These are phyloP conservation scores for Coleophora flavipennella DNA, from an alignment of 2,888 invertebrate species.

Conservation along the genomic window DNA sequence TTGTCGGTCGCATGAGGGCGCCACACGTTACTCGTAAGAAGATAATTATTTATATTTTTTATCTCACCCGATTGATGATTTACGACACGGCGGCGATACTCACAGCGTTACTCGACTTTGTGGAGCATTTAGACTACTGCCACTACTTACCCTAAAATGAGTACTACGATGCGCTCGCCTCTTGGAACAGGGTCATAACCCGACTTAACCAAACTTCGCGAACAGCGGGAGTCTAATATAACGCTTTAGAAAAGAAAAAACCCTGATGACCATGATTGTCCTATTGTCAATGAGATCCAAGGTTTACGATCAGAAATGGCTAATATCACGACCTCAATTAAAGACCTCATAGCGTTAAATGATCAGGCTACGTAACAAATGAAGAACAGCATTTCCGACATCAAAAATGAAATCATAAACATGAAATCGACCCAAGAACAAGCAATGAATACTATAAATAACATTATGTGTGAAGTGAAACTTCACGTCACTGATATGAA, in stretches of 20 bases:
- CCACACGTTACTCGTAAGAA: too few species aligned
- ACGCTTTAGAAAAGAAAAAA: conserved; percentile 5
- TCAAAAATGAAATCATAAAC: conserved; percentile 11
- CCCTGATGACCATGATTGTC: conserved; percentile 2
- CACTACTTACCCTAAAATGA: background rate
- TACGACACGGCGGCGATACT: too few species aligned
- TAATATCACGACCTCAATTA: conserved; percentile 1
- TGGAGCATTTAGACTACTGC: background rate
- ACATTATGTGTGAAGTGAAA: conserved; percentile 5
- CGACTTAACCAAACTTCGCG: conserved; percentile 4
- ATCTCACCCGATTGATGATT: too few species aligned
- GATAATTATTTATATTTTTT: too few species aligned
- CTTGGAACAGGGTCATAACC: conserved; percentile 3
- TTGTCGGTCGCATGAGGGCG: too few species aligned
- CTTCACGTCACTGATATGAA: conserved; percentile 5
- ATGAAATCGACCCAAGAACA: conserved; percentile 9
- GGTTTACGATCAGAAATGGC: conserved; percentile 2
- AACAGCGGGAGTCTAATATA: background rate
- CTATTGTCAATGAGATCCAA: background rate
- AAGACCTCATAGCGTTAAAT: conserved; percentile 5
- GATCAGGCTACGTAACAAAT: conserved; percentile 10
- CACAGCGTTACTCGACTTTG: background rate
- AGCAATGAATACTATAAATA: conserved; percentile 4
- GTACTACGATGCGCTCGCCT: conserved; percentile 1
- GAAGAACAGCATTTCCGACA: conserved; percentile 10